Evolutionary conservation across 2,888 invertebrate species (phyloP), one percentile per base, ranked within the genome.

Genomic region (Strigamia crassipes): DNA sequence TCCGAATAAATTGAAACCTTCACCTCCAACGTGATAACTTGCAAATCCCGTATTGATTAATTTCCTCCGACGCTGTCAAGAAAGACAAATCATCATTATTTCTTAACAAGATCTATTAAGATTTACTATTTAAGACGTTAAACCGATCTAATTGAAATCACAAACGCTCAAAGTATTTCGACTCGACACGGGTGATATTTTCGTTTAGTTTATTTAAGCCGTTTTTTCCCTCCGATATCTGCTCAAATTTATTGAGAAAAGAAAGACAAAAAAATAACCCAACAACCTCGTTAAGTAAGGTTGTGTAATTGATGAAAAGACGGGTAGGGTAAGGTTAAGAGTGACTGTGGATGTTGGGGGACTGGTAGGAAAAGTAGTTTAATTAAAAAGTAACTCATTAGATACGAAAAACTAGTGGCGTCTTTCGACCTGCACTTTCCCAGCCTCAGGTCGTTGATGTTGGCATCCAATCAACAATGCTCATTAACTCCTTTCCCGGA

Each of bases 371-470:
- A 56, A 18, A 18, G 56, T 56, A 56, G 56, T 56, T 56, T 56
- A 56, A 56, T 56, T 56, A 56, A 56, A 56, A 56, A 56, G 56
- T 56, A 56, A 56, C 56, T 56, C 56, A 56, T 56, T 56, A 56
- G 56, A 56, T 18, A 56, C 56, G 18, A 18, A 56, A 46, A 46
- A 56, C n/a, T 21, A 56, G 56, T 56, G 56, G 56, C 56, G 56
- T 56, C 56, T 56, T 18, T 56, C 56, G 56, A 56, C 56, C 56
- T 56, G 56, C 56, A 56, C 56, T 56, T 56, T 56, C 56, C 56
- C 56, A 56, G 56, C 56, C 56, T 18, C 56, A 56, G 56, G 56
- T 56, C 56, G 56, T 56, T 56, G 56, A 56, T 56, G 56, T 56
- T 46, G 56, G 56, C 56, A 56, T 56, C 56, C 56, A 56, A 56